Evolutionary conservation across 2,797 vertebrate genomes (phyloP), one percentile per base, ranked within the genome.

Genomic region (Florisuga fusca): DNA sequence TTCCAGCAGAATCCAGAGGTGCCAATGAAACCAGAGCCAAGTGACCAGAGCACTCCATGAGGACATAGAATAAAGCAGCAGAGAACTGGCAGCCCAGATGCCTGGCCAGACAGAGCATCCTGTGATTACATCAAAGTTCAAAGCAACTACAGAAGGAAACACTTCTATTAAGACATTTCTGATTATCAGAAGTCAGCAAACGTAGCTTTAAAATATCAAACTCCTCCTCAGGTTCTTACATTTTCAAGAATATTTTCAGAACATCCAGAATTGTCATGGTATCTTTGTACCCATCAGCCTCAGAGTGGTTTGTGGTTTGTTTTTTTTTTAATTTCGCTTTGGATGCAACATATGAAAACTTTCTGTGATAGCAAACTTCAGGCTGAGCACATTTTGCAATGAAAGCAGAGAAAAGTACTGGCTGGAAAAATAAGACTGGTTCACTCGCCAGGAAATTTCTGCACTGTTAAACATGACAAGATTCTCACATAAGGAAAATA

Each of bases 381-480:
- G 63, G 48, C 1, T 22, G 50, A 72, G 34, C 25, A 41, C 31
- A 50, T 79, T 76, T 86, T 96, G 90, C 81, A 90, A 93, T 53
- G 55, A 63, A 78, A 91, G 43, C 84, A 62, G 89, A 97, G 94
- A 97, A 97, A 97, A 96, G 76, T 92, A 97, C 95, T 94, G 71
- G 69, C 77, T 94, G 76, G 85, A 59, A 71, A 90, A 95, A 95
- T 48, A 41, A 82, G 78, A 43, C 6, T 23, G 29, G 29, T 27
- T 58, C 1, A 0, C 38, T 43, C 66, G 61, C 26, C 89, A 77
- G 74, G 45, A 84, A 94, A 69, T 50, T 46, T 55, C 77, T 57
- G 31, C 3, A 2, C 36, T 59, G 10, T 34, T 72, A 66, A 91
- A 79, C 15, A 9, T 6, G 34, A 73, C 21, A 33, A 82, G 38